phyloP scores from a whole-genome alignment of 2,113 vertebrate species.

The Aramus guarauna region DNA sequence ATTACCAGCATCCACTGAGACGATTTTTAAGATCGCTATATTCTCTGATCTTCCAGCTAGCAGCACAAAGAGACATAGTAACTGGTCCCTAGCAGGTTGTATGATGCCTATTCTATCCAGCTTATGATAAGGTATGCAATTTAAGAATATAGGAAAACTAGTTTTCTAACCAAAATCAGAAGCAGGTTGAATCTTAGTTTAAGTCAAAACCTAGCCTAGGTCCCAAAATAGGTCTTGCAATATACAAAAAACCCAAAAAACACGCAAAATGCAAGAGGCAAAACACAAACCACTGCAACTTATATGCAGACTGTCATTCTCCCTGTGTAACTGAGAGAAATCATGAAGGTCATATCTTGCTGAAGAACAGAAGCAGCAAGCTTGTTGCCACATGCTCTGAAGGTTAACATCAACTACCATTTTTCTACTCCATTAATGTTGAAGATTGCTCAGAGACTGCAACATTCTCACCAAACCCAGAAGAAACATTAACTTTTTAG shows the following conservation, averaged over 20 bases:
- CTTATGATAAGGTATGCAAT: rapidly evolving
- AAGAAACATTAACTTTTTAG: neutral
- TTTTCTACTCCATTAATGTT: neutral
- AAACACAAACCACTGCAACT: neutral
- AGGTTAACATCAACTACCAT: neutral
- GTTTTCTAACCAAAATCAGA: neutral
- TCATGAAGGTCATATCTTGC: neutral
- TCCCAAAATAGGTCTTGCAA: neutral
- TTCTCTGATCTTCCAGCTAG: neutral
- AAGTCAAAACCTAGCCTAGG: neutral
- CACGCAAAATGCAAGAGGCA: too few relatives aligned
- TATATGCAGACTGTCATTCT: neutral
- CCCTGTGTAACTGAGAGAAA: neutral
- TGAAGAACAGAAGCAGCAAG: neutral
- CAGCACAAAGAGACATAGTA: neutral
- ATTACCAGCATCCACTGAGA: neutral
- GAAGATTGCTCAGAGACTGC: neutral
- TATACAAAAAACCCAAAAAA: neutral
- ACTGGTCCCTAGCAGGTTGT: neutral
- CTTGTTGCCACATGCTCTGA: neutral
- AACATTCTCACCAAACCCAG: neutral
- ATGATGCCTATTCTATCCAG: neutral
- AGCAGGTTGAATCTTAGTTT: neutral
- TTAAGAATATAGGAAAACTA: neutral
- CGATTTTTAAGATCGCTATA: neutral